Percentiles rank a stretch among this genome's conserved stretches.
These are phyloP conservation scores for Xylocampa areola DNA, from an alignment of 2,888 invertebrate species.

Conservation along the genomic window DNA sequence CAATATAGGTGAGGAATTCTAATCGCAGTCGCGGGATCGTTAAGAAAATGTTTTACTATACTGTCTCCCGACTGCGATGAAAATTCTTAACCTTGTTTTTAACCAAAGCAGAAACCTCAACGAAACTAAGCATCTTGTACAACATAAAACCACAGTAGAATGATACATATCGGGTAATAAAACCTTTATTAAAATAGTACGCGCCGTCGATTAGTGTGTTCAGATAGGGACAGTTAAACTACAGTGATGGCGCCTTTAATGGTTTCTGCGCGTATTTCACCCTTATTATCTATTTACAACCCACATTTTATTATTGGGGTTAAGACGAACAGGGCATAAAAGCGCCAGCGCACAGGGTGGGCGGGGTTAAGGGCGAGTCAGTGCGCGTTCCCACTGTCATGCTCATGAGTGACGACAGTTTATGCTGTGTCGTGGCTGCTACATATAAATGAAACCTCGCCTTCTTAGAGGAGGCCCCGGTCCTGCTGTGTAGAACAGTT, in stretches of 20 bases:
- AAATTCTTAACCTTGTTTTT: too few species aligned
- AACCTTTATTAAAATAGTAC: constrained; percentile 78
- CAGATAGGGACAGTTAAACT: constrained; percentile 78
- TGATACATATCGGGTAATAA: constrained; percentile 66
- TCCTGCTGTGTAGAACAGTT: too few species aligned
- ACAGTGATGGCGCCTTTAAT: constrained; percentile 83
- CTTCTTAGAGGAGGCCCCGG: too few species aligned
- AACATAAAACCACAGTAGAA: constrained; percentile 49
- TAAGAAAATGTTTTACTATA: too few species aligned
- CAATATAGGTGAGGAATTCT: too few species aligned
- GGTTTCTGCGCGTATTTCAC: constrained; percentile 82
- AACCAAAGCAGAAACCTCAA: not conserved
- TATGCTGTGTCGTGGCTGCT: too few species aligned
- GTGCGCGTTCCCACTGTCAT: too few species aligned
- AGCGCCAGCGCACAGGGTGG: constrained; percentile 74
- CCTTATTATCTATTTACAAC: constrained; percentile 90
- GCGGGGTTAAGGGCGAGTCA: too few species aligned
- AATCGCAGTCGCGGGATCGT: too few species aligned
- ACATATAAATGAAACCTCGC: too few species aligned
- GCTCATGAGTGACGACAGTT: too few species aligned
- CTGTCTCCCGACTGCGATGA: too few species aligned
- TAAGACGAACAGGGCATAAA: constrained; percentile 83
- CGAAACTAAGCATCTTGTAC: constrained; percentile 16
- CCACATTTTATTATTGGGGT: constrained; percentile 90
- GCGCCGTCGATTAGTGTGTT: constrained; percentile 78